A percentile compares a stretch with the other conserved stretches of the same genome.
phyloP scores from a whole-genome alignment of 2,888 invertebrate species.

The Phaedon cochleariae region DNA sequence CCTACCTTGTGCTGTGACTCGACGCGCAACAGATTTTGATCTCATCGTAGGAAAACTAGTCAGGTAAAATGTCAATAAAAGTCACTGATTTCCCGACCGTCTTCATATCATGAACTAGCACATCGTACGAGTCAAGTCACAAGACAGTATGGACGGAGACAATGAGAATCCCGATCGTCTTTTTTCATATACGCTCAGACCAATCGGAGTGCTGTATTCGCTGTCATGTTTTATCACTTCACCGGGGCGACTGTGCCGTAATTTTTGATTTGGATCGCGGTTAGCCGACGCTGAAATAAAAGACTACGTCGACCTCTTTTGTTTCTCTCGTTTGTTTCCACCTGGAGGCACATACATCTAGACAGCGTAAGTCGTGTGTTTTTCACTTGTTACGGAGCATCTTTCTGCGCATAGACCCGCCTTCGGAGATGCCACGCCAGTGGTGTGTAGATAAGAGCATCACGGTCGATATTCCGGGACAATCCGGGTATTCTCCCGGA shows the following conservation, averaged over 20 bases:
- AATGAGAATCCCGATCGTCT: constrained; percentile 59
- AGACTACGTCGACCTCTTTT: constrained; percentile 43
- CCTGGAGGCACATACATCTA: constrained; percentile 39
- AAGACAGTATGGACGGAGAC: constrained; percentile 54
- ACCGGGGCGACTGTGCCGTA: constrained; percentile 59
- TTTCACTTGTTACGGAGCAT: constrained; percentile 53
- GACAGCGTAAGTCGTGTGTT: constrained; percentile 50
- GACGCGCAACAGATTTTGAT: constrained; percentile 77
- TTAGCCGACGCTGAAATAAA: constrained; percentile 47
- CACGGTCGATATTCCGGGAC: constrained; percentile 58
- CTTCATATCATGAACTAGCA: constrained; percentile 53
- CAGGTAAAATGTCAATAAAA: constrained; percentile 34
- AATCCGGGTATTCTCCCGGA: constrained; percentile 56
- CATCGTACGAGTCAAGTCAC: constrained; percentile 47
- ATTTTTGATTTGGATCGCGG: constrained; percentile 60
- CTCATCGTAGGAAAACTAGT: constrained; percentile 66
- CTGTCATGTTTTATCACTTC: constrained; percentile 64
- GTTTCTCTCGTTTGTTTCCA: constrained; percentile 46
- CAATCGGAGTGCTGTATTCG: constrained; percentile 60
- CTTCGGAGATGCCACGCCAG: constrained; percentile 56
- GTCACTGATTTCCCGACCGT: constrained; percentile 40
- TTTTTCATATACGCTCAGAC: constrained; percentile 58
- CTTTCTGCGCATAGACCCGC: constrained; percentile 54
- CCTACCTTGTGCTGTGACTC: constrained; percentile 75
- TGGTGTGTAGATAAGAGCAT: constrained; percentile 58